Evolutionary conservation across 64 coral and sea anemone genomes (phyloP), one percentile per base, ranked within the genome.

Genomic region (Montipora efflorescens): DNA sequence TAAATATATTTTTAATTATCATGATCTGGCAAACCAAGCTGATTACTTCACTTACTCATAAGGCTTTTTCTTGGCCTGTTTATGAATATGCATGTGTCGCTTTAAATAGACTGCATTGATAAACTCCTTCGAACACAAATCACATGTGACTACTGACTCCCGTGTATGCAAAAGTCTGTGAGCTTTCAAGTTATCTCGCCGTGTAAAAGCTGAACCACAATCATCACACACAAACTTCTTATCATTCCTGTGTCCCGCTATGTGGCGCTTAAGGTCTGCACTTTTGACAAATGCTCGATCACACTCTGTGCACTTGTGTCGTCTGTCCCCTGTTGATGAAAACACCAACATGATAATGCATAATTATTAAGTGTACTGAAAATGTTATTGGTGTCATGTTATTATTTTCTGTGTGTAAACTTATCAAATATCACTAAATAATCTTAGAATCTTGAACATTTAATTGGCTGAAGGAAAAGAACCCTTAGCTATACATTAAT

Each of bases 1-100:
- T 36, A 36, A 36, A 36, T 36, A 36, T 36, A 36, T 36, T 8
- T 57, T 57, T 6, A 57, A 57, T 57, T 8, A 57, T 57, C 6
- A 57, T 57, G 53, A 68, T n/a, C 18, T 71, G 68, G 4, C 5
- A 21, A 57, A 11, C 53, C 25, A 79, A 48, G 11, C 43, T 79
- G 10, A 69, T 47, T 2, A 68, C 9, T 10, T 13, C 58, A 97
- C 96, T 97, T 57, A 97, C 96, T 97, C 96, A 18, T 97, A 97
- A 18, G 96, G 96, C 44, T 97, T 97, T 58, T 97, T 97, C 96
- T 97, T 97, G 50, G 96, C 96, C 78, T 95, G 92, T 73, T 97
- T 97, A 22, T 97, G 96, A 15, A 97, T 95, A 25, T 97, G 96
- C 96, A 97, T 97, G 61, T 97, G 96, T 67, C 96, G 82, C 23